phyloP scores from a whole-genome alignment of 1,140 invertebrate species.

The Solenopsis invicta region DNA sequence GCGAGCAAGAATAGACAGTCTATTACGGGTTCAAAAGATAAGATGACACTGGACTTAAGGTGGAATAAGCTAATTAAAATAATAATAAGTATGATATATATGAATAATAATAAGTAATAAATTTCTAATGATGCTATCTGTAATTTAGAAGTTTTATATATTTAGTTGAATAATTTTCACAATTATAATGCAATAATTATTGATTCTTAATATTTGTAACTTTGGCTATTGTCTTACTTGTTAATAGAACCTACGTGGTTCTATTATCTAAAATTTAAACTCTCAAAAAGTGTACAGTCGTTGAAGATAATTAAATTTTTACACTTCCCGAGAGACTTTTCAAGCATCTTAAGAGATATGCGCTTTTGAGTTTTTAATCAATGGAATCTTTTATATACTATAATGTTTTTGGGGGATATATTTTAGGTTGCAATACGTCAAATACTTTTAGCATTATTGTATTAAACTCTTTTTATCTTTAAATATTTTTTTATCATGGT shows the following conservation, averaged over 20 bases:
- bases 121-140: not conserved
- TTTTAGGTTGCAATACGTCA: not conserved
- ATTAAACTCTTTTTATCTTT: not conserved
- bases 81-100: no score
- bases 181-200: constrained; percentile 13
- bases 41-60: not conserved
- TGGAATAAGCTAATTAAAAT: not conserved
- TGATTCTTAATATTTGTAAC: not conserved
- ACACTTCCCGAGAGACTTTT: not conserved
- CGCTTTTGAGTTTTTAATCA: not conserved
- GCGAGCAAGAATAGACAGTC: not conserved
- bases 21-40: not conserved
- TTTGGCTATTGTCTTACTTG: not conserved
- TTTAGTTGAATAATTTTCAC: not conserved
- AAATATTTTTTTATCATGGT: not conserved
- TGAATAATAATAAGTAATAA: constrained; percentile 11
- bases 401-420: not conserved
- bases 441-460: constrained; percentile 1
- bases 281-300: not conserved
- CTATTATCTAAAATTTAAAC: not conserved
- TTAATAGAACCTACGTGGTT: not conserved
- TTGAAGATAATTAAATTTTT: constrained; percentile 3
- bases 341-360: not conserved
- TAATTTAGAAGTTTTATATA: not conserved
- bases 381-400: not conserved